Evolutionary conservation across 2,888 invertebrate genomes (phyloP).

Genomic region (Nineta flava): DNA sequence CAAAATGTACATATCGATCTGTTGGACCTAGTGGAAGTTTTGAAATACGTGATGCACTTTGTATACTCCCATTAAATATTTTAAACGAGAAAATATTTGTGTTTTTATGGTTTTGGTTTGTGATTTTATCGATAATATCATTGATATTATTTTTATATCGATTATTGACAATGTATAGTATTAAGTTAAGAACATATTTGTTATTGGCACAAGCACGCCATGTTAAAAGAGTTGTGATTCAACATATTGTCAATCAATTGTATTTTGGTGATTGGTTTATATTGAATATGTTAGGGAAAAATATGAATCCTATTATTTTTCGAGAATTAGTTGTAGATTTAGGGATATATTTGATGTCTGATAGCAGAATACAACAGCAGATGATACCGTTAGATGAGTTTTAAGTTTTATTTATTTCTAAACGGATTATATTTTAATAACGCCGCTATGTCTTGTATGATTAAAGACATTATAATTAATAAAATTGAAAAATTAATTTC

Average conservation of each 20-base stretch:
- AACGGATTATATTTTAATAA: too few relatives aligned
- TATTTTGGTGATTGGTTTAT: conserved; percentile 66
- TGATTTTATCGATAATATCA: conserved; percentile 43
- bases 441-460: too few relatives aligned
- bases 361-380: not conserved
- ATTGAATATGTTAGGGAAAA: conserved; percentile 56
- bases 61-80: conserved; percentile 61
- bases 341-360: conserved; percentile 14
- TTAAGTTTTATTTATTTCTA: not conserved
- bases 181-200: conserved; percentile 41
- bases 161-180: conserved; percentile 34
- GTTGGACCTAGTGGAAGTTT: conserved; percentile 43
- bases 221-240: conserved; percentile 32
- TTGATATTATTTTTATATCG: conserved; percentile 50
- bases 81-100: conserved; percentile 67
- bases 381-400: not conserved
- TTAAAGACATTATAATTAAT: too few relatives aligned
- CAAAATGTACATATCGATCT: conserved; percentile 41
- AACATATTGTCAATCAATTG: conserved; percentile 33
- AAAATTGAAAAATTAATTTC: too few relatives aligned
- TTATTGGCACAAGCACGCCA: conserved; percentile 43
- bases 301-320: conserved; percentile 53
- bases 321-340: conserved; percentile 43
- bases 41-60: conserved; percentile 44
- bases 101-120: conserved; percentile 60